Evolutionary conservation across 2,113 vertebrate species (phyloP), one percentile per base, ranked within the genome.

Genomic region (Cyanistes caeruleus): DNA sequence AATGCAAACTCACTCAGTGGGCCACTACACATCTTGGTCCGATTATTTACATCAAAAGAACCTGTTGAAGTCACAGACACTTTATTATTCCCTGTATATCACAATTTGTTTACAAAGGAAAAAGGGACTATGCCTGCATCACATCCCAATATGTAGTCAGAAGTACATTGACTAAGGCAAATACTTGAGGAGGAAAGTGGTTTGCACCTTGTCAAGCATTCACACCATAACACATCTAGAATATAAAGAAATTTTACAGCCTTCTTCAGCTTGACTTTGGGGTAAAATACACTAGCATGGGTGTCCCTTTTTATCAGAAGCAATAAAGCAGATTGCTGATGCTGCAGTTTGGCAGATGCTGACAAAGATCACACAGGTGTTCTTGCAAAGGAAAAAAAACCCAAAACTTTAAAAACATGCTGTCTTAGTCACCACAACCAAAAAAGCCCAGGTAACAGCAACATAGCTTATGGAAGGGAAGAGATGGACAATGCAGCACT

Each of bases 361-460:
- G 43, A 62, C 20, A 60, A 75, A 78, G 6, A 30, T 81, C n/a
- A 53, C 12, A 5, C 17, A 21, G 2, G 3, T 44, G 28, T 33
- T 62, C 68, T 59, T 90, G 46, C 13, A 74, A 77, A 72, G 15
- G 5, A 27, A 19, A 49, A 27, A 14, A 55, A 30, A 30, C 2
- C n/a, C n/a, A n/a, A 4, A 19, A 48, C 15, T 18, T 20, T 10
- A 74, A 59, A 7, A 2, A 0, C 7, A 72, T 20, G 28, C 2
- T 56, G 1, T 78, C 17, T 12, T 31, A 74, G 20, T 41, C 18
- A 28, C 4, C 19, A 73, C 41, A 83, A 58, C 8, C 15, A 89
- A 84, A 86, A 39, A 37, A 12, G 30, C 20, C 13, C 20, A 67
- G 15, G 4, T 72, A 78, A 78, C 44, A 78, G 6, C 14, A 91